Evolutionary conservation across 2,113 vertebrate genomes (phyloP).

Genomic region (Cavia aperea): DNA sequence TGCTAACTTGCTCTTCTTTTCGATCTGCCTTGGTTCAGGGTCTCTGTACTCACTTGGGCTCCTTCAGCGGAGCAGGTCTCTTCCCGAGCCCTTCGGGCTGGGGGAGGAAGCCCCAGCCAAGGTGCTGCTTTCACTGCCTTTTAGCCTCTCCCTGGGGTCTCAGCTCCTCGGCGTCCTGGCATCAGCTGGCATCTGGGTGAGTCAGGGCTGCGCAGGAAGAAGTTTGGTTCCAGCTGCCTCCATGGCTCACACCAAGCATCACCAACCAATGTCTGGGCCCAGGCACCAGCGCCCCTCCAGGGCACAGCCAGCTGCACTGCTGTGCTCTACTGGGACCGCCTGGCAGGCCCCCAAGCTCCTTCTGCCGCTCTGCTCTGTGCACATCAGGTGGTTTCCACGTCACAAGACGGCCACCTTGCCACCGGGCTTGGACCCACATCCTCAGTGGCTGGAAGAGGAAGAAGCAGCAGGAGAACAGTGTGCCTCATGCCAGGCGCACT

Average conservation of each 20-base stretch:
- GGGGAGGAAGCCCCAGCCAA: neutral
- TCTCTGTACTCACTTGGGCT: neutral
- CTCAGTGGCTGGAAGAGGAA: neutral
- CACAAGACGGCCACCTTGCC: neutral
- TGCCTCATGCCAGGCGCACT: fast-evolving
- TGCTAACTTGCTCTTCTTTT: neutral
- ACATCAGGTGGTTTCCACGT: neutral
- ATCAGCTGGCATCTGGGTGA: neutral
- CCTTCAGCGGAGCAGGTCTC: neutral
- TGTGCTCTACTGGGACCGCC: neutral
- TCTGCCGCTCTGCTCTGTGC: neutral
- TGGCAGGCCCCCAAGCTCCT: neutral
- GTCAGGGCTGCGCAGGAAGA: too few species aligned
- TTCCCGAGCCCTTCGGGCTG: neutral
- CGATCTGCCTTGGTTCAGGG: neutral
- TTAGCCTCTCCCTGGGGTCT: neutral
- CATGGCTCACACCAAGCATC: neutral
- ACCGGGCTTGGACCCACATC: neutral
- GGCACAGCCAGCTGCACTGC: neutral
- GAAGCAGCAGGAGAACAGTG: neutral
- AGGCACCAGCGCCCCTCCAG: neutral
- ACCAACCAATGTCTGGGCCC: neutral
- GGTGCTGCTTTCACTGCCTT: neutral
- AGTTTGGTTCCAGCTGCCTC: neutral
- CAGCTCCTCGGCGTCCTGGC: neutral